Evolutionary conservation across 2,113 vertebrate genomes (phyloP), one percentile per base, ranked within the genome.

Genomic region (Prolemur simus): DNA sequence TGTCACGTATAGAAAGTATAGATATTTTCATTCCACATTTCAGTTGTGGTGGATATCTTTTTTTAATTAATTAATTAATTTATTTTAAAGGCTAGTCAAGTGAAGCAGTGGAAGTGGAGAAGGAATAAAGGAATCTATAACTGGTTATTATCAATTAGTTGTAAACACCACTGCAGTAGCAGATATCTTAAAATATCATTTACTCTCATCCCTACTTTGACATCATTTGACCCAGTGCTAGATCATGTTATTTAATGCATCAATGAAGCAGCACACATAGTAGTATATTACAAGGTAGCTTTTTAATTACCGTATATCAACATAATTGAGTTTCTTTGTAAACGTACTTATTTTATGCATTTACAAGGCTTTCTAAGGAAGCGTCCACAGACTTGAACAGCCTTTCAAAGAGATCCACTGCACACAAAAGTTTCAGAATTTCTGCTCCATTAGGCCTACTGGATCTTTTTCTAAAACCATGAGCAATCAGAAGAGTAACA

Each of bases 201-300:
- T 91, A 45, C 71, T 88, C 37, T 83, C n/a, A 91, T 69, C 3
- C 1, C 42, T 83, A 23, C 42, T 94, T 82, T 87, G 69, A 63
- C 25, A 91, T 82, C 86, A 37, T 73, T 91, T 92, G 69, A 88
- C 92, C 52, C 47, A 89, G 47, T 78, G 25, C 34, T 84, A 84
- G n/a, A 77, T 84, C 47, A n/a, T 77, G n/a, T 91, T 69, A 83
- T 54, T 88, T 87, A 56, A 54, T 78, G 15, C 20, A 83, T 77
- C 69, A 54, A 78, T 52, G 76, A 88, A 86, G 39, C 13, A 86
- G 23, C 73, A 77, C 47, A 17, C 27, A 89, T 39, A 23, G 11
- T 56, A 60, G 58, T 63, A 49, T 56, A 17, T 74, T 85, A 74
- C 58, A 90, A 85, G 8, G 23, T 85, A 54, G 13, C 20, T 42